Evolutionary conservation across 2,797 vertebrate species (phyloP), one percentile per base, ranked within the genome.

Genomic region (Oreochromis mossambicus): DNA sequence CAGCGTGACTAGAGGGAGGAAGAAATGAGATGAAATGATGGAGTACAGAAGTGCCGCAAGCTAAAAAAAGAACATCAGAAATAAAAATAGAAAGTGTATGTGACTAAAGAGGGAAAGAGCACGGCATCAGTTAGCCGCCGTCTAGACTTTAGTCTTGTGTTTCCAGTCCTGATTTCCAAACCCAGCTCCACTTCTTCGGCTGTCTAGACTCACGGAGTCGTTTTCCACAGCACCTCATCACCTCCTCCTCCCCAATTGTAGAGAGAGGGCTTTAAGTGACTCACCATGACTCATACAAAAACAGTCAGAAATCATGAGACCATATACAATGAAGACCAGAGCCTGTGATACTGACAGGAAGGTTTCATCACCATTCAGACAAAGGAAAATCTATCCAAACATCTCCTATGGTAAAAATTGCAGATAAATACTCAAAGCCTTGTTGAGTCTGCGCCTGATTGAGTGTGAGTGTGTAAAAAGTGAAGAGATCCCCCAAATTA

Each of bases 201-300:
- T 88, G 94, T 94, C 93, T 94, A 92, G 94, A 94, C 92, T 90
- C 86, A 88, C 92, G 91, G 91, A 92, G 92, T 87, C 86, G 91
- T 94, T 95, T 95, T 95, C 94, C 94, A 94, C 94, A 93, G 91
- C 94, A 95, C 94, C 90, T 94, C 94, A 93, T 95, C 91, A 86
- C 86, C 89, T 80, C 89, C 70, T 86, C 88, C 90, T 68, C 82
- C 80, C 83, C 36, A 43, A 82, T 87, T 80, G 81, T 81, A 91
- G 92, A 38, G 80, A 91, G 85, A 91, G 84, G 26, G 77, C 86
- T 94, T 86, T 82, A 92, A 89, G 88, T 94, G 95, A 95, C 92
- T 95, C 92, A 95, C 88, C 56, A 54, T 95, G 93, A 94, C 92
- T 95, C 94, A 94, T 84, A 92, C 88, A 92, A 79, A 91, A 92